A percentile compares a stretch with the other conserved stretches of the same genome.
Evolutionary conservation across 53 echinoderm and acorn worm species (phyloP).

Genomic region (Pentamera pediparva): DNA sequence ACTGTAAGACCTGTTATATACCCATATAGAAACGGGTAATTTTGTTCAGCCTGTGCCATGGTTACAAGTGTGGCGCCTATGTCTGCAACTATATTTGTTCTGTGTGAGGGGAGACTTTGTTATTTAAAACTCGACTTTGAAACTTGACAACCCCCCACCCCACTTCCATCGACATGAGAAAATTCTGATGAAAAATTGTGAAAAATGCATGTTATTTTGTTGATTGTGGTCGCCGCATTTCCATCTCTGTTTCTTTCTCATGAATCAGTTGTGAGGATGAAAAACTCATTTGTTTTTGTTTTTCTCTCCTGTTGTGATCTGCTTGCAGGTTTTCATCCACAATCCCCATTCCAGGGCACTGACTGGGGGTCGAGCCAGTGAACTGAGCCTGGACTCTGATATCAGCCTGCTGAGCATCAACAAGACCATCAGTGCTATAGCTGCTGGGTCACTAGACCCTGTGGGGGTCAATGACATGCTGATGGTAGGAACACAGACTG

Average conservation of each 20-base stretch:
- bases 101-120: no score
- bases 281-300: not conserved
- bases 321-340: slow-evolving; percentile 83
- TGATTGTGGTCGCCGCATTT: not conserved
- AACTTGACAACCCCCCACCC: no score
- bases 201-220: no score
- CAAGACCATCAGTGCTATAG: slow-evolving; percentile 71
- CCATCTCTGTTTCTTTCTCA: not conserved
- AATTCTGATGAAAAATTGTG: no score
- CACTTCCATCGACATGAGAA: no score
- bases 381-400: slow-evolving; percentile 76
- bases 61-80: no score
- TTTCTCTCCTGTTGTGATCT: not conserved
- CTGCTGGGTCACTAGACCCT: slow-evolving; percentile 74
- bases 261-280: not conserved
- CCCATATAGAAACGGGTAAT: no score
- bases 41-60: no score
- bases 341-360: slow-evolving; percentile 73
- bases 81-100: no score
- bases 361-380: slow-evolving; percentile 62
- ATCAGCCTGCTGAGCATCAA: slow-evolving; percentile 90
- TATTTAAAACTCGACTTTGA: no score
- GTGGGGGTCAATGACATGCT: slow-evolving; percentile 72
- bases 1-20: no score
- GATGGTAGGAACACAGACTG: slow-evolving; percentile 94